Evolutionary conservation across 2,113 vertebrate species (phyloP).

Genomic region (Panthera leo): DNA sequence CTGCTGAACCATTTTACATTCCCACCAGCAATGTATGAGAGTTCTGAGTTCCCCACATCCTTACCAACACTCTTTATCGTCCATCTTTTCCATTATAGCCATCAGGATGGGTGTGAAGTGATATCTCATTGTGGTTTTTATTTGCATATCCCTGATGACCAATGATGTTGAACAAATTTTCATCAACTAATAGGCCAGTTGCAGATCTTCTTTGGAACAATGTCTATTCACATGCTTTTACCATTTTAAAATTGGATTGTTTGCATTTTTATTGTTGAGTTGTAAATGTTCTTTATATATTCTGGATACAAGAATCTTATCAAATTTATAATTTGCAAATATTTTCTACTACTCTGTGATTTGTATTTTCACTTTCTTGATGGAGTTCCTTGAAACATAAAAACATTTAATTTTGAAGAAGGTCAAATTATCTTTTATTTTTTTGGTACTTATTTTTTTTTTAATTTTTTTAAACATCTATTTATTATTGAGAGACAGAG

Average conservation of each 20-base stretch:
- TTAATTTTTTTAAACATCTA: too few species aligned
- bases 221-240: background rate
- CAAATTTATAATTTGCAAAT: background rate
- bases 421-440: background rate
- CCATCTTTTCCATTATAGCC: background rate
- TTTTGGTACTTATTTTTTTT: background rate
- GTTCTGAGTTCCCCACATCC: background rate
- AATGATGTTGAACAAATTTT: background rate
- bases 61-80: background rate
- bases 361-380: background rate
- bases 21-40: background rate
- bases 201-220: background rate
- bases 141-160: background rate
- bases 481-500: too few species aligned
- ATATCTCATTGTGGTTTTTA: background rate
- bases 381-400: background rate
- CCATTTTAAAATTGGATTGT: background rate
- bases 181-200: too few species aligned
- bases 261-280: constrained; percentile 12
- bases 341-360: background rate
- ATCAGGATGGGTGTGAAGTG: background rate
- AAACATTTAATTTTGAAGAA: background rate
- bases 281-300: background rate
- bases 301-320: background rate
- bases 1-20: background rate